Evolutionary conservation across 2,797 vertebrate species (phyloP), one percentile per base, ranked within the genome.

Genomic region (Girardinus metallicus): DNA sequence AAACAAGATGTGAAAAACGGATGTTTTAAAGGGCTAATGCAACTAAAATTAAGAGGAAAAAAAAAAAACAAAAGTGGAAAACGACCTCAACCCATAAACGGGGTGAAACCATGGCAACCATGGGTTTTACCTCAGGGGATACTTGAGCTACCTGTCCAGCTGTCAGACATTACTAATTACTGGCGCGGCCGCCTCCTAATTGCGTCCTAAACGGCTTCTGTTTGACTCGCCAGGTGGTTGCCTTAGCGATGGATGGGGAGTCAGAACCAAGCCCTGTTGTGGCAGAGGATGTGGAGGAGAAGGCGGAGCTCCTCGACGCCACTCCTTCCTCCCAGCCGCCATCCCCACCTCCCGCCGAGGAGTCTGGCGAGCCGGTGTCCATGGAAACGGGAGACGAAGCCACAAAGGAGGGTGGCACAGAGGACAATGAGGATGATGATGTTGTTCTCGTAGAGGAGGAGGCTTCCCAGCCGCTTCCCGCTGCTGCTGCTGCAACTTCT

Each of bases 371-470:
- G 91, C 93, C 93, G 83, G 96, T 87, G 88, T 95, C 95, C 90
- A 96, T 93, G 95, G 91, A 89, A 88, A 93, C 96, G 89, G 93
- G 66, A 73, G 89, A 92, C 16, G 89, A 55, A 77, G 71, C 87
- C 85, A 81, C 89, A 80, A 87, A 90, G 83, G 88, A 92, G 80
- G 86, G 89, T 0, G 82, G 94, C 80, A 70, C 95, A 68, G 93
- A 93, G 91, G 97, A 98, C 91, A 97, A 98, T 80, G 97, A 99
- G 0, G 98, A 99, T 0, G 98, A 99, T 57, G 98, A 99, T 68
- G 98, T 99, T 83, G 98, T 99, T 82, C 96, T 99, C 78, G 97
- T 99, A 8, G 94, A 85, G 90, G 97, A 98, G 75, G 97, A 97
- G 94, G 96, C 96, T 86, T 64, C 96, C 57, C 86, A 94, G 79